Evolutionary conservation across 1,140 invertebrate genomes (phyloP), one percentile per base, ranked within the genome.

Genomic region (Zeugodacus cucurbitae): DNA sequence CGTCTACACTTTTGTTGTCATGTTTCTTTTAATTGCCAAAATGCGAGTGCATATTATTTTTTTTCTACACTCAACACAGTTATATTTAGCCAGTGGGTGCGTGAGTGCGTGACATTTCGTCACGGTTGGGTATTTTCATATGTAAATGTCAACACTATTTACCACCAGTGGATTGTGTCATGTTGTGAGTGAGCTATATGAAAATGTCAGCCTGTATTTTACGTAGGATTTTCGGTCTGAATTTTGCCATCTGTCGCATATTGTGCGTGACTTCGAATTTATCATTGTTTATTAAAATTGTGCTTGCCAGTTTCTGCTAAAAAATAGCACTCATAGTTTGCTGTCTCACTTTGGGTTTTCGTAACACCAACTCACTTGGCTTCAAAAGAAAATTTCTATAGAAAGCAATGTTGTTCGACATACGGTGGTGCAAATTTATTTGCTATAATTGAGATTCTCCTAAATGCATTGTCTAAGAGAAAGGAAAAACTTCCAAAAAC

Each of bases 251-350:
- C 29, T 70, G 26, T 70, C 64, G 64, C 64, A 70, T 70, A 17
- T 74, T 74, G 70, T 74, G 70, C 70, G 70, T 74, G 70, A 74
- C 70, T 74, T 22, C 0, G 70, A 37, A 74, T 74, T 74, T 74
- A 34, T 74, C 70, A 41, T 74, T 74, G 7, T 62, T 62, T 62
- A 62, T 62, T 62, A 62, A 62, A 62, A 62, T 34, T 5, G 34
- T 70, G 10, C 22, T 54, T 54, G 48, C 17, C 48, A 54, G 48
- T 54, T 14, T 54, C 14, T 54, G 14, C 17, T 20, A 54, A 54
- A 54, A 54, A 54, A 54, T 54, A 17, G 14, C 48, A 17, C 2
- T 17, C 0, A 54, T 54, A 11, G 14, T 62, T 26, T 6, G 5
- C 59, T 62, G 22, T 8, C 59, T 8, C 59, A 62, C n/a, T 26